Evolutionary conservation across 2,888 invertebrate genomes (phyloP).

Genomic region (Himalopsyche japonica): DNA sequence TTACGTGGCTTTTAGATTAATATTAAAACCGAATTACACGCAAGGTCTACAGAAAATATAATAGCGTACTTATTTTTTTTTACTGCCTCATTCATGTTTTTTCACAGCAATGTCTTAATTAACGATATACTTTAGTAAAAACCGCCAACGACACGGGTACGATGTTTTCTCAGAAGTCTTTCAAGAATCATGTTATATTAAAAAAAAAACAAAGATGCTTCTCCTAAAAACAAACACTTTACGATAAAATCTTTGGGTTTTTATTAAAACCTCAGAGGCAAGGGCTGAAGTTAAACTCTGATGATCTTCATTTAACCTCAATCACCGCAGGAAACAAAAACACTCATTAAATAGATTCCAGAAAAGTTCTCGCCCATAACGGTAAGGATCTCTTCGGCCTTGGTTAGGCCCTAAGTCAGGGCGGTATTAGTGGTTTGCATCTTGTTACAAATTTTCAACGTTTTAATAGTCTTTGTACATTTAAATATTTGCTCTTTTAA

Average conservation of each 20-base stretch:
- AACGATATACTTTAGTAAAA: too few species aligned
- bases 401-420: neutral
- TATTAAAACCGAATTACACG: too few species aligned
- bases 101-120: too few species aligned
- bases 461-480: too few species aligned
- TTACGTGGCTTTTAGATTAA: too few species aligned
- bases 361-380: slow-evolving; percentile 26
- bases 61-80: too few species aligned
- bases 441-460: too few species aligned
- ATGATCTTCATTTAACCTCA: slow-evolving; percentile 40
- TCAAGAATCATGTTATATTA: neutral
- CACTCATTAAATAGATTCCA: slow-evolving; percentile 39
- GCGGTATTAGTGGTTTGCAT: neutral
- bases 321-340: slow-evolving; percentile 40
- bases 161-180: neutral
- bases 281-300: slow-evolving; percentile 31
- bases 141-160: too few species aligned
- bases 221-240: neutral
- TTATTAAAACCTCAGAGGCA: neutral
- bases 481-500: too few species aligned
- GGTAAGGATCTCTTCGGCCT: neutral
- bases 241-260: neutral
- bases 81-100: too few species aligned
- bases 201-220: neutral
- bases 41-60: too few species aligned